phyloP scores from a whole-genome alignment of 2,888 invertebrate genomes.

The Dryobotodes eremita region DNA sequence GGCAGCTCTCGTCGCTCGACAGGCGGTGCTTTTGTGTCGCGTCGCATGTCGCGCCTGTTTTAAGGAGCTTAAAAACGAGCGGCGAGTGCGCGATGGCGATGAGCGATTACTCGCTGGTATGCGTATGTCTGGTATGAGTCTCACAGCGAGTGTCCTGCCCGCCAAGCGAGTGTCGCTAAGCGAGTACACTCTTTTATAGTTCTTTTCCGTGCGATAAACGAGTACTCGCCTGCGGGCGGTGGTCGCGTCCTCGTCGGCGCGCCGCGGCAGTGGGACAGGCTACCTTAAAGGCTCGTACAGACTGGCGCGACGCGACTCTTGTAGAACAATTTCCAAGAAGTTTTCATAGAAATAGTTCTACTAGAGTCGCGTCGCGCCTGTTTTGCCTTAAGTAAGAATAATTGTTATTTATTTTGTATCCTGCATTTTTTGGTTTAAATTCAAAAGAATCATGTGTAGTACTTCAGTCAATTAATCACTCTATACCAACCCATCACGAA shows the following conservation, averaged over 20 bases:
- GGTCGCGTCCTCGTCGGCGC: no score
- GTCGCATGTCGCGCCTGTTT: no score
- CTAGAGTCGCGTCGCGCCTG: no score
- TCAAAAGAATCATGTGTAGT: neutral
- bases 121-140: neutral
- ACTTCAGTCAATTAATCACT: neutral
- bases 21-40: no score
- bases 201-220: neutral
- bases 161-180: neutral
- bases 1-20: no score
- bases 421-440: neutral
- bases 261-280: no score
- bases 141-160: neutral
- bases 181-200: neutral
- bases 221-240: neutral
- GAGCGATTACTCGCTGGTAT: neutral
- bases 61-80: no score
- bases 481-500: neutral
- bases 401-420: neutral
- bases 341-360: no score
- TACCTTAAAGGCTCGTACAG: no score
- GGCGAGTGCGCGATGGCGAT: neutral
- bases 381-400: no score
- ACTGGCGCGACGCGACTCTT: no score
- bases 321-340: no score